Conservation (phyloP, 2,113 vertebrate genomes). For the Sturnus vulgaris region DNA sequence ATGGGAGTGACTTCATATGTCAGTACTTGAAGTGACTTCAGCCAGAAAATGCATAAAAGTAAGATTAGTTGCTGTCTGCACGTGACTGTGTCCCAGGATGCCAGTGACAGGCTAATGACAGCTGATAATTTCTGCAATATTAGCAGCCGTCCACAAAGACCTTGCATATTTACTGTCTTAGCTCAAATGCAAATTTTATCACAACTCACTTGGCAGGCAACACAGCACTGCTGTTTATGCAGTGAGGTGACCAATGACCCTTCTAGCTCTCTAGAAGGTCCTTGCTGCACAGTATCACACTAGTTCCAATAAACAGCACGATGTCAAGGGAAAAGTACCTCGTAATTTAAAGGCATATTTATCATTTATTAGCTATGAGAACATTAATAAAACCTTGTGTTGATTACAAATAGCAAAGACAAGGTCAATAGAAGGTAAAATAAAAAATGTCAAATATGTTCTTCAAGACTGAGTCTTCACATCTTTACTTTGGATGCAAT, state of each 20-base stretch:
- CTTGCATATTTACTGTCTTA: background rate
- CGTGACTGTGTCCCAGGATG: background rate
- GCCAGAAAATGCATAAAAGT: background rate
- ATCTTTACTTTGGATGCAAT: background rate
- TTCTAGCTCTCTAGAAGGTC: background rate
- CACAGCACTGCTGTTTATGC: background rate
- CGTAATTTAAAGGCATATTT: background rate
- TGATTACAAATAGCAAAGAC: background rate
- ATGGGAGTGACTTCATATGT: background rate
- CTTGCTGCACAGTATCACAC: background rate
- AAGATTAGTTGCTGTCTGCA: background rate
- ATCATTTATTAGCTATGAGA: background rate
- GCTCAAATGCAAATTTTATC: background rate
- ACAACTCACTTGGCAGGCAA: background rate
- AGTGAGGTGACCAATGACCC: background rate
- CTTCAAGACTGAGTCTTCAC: background rate
- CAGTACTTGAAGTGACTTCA: background rate
- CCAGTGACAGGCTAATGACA: background rate
- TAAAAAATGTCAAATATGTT: background rate
- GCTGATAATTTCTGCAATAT: background rate
- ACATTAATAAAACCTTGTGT: background rate
- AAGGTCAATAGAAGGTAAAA: background rate
- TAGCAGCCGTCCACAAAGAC: background rate
- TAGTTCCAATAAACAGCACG: background rate
- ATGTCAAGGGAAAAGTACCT: background rate